Base-by-base conservation (phyloP, 2,888 invertebrate species). In the Ornithoptera priamus region DNA sequence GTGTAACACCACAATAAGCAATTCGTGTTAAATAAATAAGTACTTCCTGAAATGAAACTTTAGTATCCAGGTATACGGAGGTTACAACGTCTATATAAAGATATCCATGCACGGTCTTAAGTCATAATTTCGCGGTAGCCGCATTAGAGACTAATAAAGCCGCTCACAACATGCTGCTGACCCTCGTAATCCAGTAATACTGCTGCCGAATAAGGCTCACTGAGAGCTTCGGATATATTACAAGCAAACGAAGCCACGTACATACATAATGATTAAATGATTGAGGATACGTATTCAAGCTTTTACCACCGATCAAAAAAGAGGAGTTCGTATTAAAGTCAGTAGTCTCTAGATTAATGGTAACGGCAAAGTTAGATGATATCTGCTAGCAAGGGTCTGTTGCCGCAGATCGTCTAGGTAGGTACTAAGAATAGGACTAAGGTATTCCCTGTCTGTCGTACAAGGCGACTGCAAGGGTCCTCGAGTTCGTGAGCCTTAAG, bases 171-270 rank as follows among this genome's bases (percentile, higher is more conserved):
- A 74, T 70, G 73, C 71, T 46, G 46, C 74, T 64, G 63, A 72
- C 69, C 65, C 71, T 67, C 67, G 71, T 73, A 74, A 75, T 76
- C 76, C 76, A 76, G 75, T 74, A 76, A 75, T 79, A 77, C 74
- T 71, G 72, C 71, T 74, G 73, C 74, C 72, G 72, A 74, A 72
- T 76, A 80, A 73, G 75, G 68, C 72, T 72, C 71, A 73, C 71
- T 69, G 73, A 74, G 69, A 76, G 73, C 71, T 74, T 75, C 76
- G 77, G 75, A 79, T 77, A 76, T 75, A 78, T 77, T 76, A 78
- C 74, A 70, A 69, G 71, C 73, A 70, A 70, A 71, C 75, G 73
- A 60, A 56, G 69, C 71, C 65, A 69, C 70, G 68, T 70, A 72
- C 73, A 71, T 71, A 74, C 69, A 70, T 75, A 75, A 74, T 74